Base-by-base conservation (phyloP, 1,140 invertebrate species). In the Drosophila sturtevanti region DNA sequence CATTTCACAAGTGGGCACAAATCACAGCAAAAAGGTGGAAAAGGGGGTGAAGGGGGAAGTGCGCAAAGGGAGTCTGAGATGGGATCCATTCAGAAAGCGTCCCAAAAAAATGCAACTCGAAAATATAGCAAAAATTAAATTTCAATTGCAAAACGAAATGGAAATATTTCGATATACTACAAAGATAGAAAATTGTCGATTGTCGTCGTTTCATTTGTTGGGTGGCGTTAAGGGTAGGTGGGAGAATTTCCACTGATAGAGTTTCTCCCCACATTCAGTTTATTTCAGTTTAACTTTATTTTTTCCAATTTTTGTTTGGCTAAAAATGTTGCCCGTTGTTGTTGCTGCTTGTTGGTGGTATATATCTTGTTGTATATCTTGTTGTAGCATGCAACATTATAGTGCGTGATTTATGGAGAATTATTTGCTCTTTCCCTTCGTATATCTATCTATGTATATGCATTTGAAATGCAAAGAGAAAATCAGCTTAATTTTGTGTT, bases 41-140 rank as follows among this genome's bases (percentile, higher is more conserved):
- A 56, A n/a, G n/a, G n/a, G n/a, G n/a, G n/a, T n/a, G n/a, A n/a
- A n/a, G n/a, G n/a, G n/a, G n/a, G n/a, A n/a, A n/a, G n/a, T n/a
- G n/a, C 27, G 1, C 41, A 48, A 48, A 16, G 41, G 16, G 41
- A 44, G 11, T 41, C n/a, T 1, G 7, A 44, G 14, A 38, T 31
- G 14, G 38, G 3, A 9, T 12, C 34, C 34, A 35, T 35, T 35
- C 34, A 22, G 7, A 27, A 14, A 24, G 55, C 56, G 11, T 27
- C 14, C 37, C 21, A 22, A 22, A 54, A 62, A 70, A 65, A 63
- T 67, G 27, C 55, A 61, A 54, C 66, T 65, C 31, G 71, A 76
- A 80, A 76, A 78, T 87, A 63, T 81, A 79, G n/a, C 79, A 72
- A 64, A 89, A 87, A 87, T 87, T 82, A 77, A 79, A 82, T 89